Percentiles rank a stretch among this genome's conserved stretches.
These are phyloP conservation scores for Coregonus clupeaformis DNA, from an alignment of 2,113 vertebrate species.

Conservation along the genomic window DNA sequence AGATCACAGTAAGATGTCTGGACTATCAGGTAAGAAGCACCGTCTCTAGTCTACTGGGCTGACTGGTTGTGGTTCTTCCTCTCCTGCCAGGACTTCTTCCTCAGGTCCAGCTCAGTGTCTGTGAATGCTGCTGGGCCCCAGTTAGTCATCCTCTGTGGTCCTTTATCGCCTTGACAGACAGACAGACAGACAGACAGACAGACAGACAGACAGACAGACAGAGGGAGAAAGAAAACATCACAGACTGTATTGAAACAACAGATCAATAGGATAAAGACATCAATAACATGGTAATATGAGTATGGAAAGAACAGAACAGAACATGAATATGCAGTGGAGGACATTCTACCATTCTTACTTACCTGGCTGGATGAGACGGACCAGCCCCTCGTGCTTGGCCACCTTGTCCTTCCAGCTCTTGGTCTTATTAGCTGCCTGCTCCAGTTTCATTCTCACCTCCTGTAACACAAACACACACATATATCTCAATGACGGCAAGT, in stretches of 20 bases:
- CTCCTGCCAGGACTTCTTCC: conserved; percentile 86
- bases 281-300: not conserved
- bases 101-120: conserved; percentile 80
- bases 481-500: no score
- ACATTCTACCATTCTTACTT: conserved; percentile 1
- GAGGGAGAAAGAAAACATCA: not conserved
- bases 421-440: conserved; percentile 83
- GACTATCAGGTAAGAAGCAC: not conserved
- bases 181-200: not conserved
- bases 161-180: conserved; percentile 77
- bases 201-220: conserved; percentile 1
- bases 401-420: conserved; percentile 96
- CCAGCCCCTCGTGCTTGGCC: conserved; percentile 88
- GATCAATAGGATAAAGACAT: no score
- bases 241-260: no score
- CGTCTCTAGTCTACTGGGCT: conserved; percentile 42
- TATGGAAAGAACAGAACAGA: not conserved
- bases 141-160: conserved; percentile 83
- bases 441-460: conserved; percentile 86
- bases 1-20: not conserved
- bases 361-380: conserved; percentile 95
- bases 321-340: not conserved
- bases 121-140: conserved; percentile 89
- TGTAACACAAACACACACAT: conserved; percentile 52
- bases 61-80: conserved; percentile 73